A percentile compares a stretch with the other conserved stretches of the same genome.
Evolutionary conservation across 2,113 vertebrate species (phyloP).

Genomic region (Grallaria varia): DNA sequence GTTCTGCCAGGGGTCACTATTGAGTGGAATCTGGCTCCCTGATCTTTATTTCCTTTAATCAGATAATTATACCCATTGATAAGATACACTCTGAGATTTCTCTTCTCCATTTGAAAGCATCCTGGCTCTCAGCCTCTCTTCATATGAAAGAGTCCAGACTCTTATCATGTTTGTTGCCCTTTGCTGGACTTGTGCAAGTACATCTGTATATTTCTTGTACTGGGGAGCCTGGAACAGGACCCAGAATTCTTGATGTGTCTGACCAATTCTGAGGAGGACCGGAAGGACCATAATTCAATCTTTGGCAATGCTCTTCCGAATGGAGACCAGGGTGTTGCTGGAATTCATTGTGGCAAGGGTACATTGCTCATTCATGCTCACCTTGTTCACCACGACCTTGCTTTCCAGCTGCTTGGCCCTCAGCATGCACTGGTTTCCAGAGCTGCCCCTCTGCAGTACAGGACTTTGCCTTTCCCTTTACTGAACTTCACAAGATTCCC

Average conservation of each 20-base stretch:
- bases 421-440: not conserved
- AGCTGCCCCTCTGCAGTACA: not conserved
- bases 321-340: not conserved
- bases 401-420: not conserved
- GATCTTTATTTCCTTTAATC: not conserved
- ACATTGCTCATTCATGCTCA: not conserved
- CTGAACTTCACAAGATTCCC: not conserved
- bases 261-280: not conserved
- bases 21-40: not conserved
- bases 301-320: not conserved
- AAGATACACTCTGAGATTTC: not conserved
- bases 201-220: not conserved
- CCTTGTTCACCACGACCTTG: not conserved
- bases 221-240: not conserved
- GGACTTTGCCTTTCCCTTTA: not conserved
- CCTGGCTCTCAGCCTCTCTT: not conserved
- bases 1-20: not conserved
- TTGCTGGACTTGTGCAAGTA: not conserved
- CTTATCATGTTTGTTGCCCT: not conserved
- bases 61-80: not conserved
- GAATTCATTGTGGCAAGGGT: not conserved
- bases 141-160: not conserved
- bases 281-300: not conserved
- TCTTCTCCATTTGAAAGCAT: not conserved
- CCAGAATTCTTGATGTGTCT: not conserved